Percentiles rank a stretch among this genome's conserved stretches.
These are phyloP conservation scores for Falco punctatus DNA, from an alignment of 2,113 vertebrate genomes.

Conservation along the genomic window DNA sequence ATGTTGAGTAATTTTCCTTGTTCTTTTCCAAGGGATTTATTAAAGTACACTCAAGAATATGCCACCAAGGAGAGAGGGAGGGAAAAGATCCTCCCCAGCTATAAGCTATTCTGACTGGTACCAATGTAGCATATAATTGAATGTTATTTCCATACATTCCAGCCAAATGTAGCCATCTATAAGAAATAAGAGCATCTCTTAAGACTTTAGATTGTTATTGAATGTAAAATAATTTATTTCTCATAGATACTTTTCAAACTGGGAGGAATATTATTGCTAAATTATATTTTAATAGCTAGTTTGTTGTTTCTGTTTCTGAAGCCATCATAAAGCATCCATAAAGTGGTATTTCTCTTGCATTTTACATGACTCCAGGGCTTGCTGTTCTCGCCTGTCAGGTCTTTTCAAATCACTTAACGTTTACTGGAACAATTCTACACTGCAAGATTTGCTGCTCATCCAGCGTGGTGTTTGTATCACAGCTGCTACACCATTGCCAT, in stretches of 20 bases:
- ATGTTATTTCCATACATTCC: constrained; percentile 52
- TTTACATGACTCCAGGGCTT: constrained; percentile 92
- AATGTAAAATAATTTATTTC: constrained; percentile 40
- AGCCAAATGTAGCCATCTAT: constrained; percentile 29
- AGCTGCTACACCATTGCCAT: constrained; percentile 75
- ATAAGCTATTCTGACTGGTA: constrained; percentile 61
- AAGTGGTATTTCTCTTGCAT: constrained; percentile 88
- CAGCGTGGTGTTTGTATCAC: constrained; percentile 73
- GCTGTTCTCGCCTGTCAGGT: constrained; percentile 93
- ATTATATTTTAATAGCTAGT: constrained; percentile 68
- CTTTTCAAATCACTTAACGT: constrained; percentile 86
- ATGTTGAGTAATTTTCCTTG: background rate
- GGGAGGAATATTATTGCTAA: constrained; percentile 57
- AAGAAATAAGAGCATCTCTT: constrained; percentile 28
- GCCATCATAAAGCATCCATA: constrained; percentile 73
- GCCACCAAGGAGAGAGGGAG: background rate
- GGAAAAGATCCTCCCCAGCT: constrained; percentile 48
- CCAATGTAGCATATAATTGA: constrained; percentile 68
- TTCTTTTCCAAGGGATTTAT: background rate
- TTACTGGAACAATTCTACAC: constrained; percentile 84
- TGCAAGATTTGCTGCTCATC: constrained; percentile 80
- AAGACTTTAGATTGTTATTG: background rate
- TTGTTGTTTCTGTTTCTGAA: constrained; percentile 78
- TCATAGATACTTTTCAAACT: constrained; percentile 20
- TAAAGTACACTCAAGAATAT: constrained; percentile 17